Base-by-base conservation (phyloP, 2,113 vertebrate genomes). In the Enhydra lutris region DNA sequence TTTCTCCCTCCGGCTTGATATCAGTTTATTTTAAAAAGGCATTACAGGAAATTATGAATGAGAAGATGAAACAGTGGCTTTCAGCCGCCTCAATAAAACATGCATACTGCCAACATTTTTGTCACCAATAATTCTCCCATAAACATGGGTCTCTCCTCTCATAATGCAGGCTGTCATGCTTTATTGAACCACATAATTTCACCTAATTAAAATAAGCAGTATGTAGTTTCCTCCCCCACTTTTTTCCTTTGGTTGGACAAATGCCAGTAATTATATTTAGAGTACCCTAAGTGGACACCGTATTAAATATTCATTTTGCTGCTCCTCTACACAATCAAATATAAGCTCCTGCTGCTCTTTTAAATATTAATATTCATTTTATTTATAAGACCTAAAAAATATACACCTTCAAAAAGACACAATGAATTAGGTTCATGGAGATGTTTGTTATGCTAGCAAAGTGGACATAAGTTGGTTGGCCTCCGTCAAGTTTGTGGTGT, bases 101-200 rank as follows among this genome's bases (percentile, higher is more conserved):
- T 24, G 18, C n/a, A 92, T 0, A 15, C 89, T 97, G 96, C 93
- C 96, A 98, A 97, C 90, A 92, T 98, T 98, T 98, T 98, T 98
- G 93, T 98, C 97, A 96, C 98, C 97, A 97, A 93, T 98, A 98
- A 98, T 98, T 98, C 97, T 98, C 96, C 97, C 67, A 91, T 98
- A 98, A 99, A 97, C 98, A 97, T 81, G 88, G 82, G 86, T 80
- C 86, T 98, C 95, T 98, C 97, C 93, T 98, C 98, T 98, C 97
- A 98, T 98, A 98, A 98, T 94, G 89, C 97, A 95, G 95, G 52
- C 97, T 98, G 98, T 97, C 97, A 97, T 97, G 97, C 97, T 98
- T 98, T 98, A 98, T 98, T 99, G 98, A 98, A 96, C 97, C 98
- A 98, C 97, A 97, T 98, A 98, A 99, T 99, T 98, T 98, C 90